Conservation (phyloP, 92 coral and sea anemone genomes). For the Palythoa heliodiscus region DNA sequence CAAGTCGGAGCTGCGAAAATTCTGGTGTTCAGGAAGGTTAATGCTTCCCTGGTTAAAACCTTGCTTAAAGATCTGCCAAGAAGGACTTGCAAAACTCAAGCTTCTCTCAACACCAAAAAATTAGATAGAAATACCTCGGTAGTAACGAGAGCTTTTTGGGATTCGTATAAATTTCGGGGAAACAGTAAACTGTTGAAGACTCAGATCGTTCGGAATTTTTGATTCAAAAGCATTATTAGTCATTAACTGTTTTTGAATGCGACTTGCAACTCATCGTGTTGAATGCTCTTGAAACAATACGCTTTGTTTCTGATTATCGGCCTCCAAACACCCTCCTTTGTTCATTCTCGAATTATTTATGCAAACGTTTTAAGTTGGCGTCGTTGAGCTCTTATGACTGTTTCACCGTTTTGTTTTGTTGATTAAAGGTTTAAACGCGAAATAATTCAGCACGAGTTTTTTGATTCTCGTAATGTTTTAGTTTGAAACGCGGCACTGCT, state of each 20-base stretch:
- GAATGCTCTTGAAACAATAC: slow-evolving; percentile 19
- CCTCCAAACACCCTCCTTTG: slow-evolving; percentile 25
- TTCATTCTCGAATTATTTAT: slow-evolving; percentile 6
- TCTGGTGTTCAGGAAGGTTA: neutral
- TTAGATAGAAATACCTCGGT: neutral
- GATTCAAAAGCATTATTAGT: neutral
- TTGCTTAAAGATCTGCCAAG: neutral
- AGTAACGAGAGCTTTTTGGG: neutral
- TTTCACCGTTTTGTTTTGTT: slow-evolving; percentile 1
- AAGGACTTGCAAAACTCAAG: neutral
- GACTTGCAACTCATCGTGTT: neutral
- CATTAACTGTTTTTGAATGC: neutral
- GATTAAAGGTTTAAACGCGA: neutral
- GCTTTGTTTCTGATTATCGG: slow-evolving; percentile 18
- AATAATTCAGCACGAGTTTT: neutral
- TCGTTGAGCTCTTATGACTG: neutral
- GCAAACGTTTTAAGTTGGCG: slow-evolving; percentile 33
- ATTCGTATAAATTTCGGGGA: neutral
- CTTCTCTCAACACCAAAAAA: neutral
- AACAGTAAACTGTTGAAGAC: neutral
- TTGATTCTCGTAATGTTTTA: neutral
- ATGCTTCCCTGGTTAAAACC: neutral
- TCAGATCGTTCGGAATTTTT: neutral
- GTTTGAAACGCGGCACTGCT: neutral
- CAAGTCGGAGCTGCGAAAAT: neutral